Evolutionary conservation across 2,113 vertebrate genomes (phyloP).

Genomic region (Struthio camelus): DNA sequence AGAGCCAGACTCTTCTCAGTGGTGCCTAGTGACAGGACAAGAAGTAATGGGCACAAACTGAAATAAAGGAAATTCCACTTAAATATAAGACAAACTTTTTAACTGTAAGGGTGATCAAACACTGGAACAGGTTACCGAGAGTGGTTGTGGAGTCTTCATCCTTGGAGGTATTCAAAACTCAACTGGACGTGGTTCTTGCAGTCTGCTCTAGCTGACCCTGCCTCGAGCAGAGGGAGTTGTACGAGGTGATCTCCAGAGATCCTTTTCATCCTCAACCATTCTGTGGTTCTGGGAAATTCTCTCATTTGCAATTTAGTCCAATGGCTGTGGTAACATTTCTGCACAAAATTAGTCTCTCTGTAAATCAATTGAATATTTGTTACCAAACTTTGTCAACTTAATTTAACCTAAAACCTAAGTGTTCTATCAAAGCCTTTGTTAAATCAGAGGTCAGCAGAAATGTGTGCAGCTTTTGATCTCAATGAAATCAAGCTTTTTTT

Average conservation of each 20-base stretch:
- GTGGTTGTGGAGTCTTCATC: not conserved
- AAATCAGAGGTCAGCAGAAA: slow-evolving; percentile 29
- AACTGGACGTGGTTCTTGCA: not conserved
- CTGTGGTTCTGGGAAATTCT: slow-evolving; percentile 14
- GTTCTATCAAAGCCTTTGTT: slow-evolving; percentile 35
- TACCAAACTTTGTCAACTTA: slow-evolving; percentile 35
- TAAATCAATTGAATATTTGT: slow-evolving; percentile 29
- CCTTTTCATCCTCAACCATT: not conserved
- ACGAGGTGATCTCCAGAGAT: not conserved
- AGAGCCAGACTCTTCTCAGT: not conserved
- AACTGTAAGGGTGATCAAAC: not conserved
- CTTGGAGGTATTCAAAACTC: not conserved
- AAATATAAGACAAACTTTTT: rapidly evolving
- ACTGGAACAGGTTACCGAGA: not conserved
- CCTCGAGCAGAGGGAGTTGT: not conserved
- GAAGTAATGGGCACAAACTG: not conserved
- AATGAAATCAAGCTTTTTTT: not conserved
- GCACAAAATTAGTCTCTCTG: slow-evolving; percentile 28
- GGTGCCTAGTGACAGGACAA: not conserved
- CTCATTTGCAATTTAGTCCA: slow-evolving; percentile 4
- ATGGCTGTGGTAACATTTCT: slow-evolving; percentile 1
- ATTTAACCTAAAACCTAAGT: slow-evolving; percentile 28
- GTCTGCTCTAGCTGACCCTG: not conserved
- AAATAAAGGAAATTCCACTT: not conserved
- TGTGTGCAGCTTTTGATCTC: slow-evolving; percentile 20